Conservation (phyloP, 2,888 invertebrate genomes). For the Leistus spinibarbis region DNA sequence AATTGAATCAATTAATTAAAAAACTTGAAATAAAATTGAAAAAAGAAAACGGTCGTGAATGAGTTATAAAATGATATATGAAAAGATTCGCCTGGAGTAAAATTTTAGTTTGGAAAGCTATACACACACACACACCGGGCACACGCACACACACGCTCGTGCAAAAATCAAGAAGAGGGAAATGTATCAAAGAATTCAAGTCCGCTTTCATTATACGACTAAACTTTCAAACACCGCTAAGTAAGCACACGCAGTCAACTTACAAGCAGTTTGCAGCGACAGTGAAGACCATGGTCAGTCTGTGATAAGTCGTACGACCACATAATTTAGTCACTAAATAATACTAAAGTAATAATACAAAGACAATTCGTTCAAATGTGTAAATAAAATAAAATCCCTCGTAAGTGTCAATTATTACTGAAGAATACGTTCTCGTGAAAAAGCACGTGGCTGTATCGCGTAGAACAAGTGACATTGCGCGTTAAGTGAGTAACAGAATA, state of each 20-base stretch:
- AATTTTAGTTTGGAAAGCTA: conserved; percentile 25
- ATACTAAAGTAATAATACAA: neutral
- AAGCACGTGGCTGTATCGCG: too few relatives aligned
- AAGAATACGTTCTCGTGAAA: too few relatives aligned
- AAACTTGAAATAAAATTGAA: neutral
- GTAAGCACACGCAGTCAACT: neutral
- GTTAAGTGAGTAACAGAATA: conserved; percentile 29
- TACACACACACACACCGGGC: neutral
- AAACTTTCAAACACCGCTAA: conserved; percentile 21
- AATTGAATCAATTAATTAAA: neutral
- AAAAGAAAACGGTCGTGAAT: neutral
- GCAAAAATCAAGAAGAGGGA: conserved; percentile 18
- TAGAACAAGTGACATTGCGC: too few relatives aligned
- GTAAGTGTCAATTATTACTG: too few relatives aligned
- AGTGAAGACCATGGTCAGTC: neutral
- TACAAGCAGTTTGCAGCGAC: neutral
- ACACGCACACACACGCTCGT: neutral
- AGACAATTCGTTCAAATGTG: too few relatives aligned
- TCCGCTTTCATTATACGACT: conserved; percentile 27
- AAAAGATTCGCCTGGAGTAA: neutral
- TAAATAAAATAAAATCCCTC: too few relatives aligned
- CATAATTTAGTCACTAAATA: neutral
- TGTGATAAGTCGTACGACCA: neutral
- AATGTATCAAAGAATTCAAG: conserved; percentile 26
- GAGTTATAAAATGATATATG: neutral